Percentiles rank a stretch among this genome's conserved stretches.
Conservation (phyloP, 2,888 invertebrate species). For the Spisula solida region DNA sequence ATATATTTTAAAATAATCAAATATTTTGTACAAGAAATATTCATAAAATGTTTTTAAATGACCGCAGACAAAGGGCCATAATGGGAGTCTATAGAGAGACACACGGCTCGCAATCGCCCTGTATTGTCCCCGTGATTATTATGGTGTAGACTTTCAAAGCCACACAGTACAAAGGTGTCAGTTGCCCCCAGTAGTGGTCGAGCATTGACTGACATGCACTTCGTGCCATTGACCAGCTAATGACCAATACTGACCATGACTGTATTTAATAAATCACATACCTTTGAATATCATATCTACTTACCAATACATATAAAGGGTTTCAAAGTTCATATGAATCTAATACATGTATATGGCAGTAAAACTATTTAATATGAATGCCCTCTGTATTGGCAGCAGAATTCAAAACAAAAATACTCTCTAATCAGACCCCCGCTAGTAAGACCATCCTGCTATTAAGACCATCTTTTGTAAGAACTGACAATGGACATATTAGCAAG, state of each 20-base stretch:
- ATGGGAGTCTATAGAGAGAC: conserved; percentile 37
- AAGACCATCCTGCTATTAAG: too few relatives aligned
- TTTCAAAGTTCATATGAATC: conserved; percentile 6
- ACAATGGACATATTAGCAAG: too few relatives aligned
- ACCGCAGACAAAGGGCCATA: conserved; percentile 41
- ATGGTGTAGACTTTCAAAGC: conserved; percentile 55
- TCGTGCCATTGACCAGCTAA: conserved; percentile 38
- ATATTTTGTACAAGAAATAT: conserved; percentile 53
- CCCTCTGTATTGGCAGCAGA: not conserved
- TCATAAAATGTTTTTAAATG: conserved; percentile 55
- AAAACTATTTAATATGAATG: not conserved
- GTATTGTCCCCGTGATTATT: conserved; percentile 35
- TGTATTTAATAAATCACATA: conserved; percentile 21
- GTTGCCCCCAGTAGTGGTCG: conserved; percentile 18
- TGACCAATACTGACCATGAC: conserved; percentile 29
- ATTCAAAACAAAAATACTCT: not conserved
- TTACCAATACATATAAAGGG: not conserved
- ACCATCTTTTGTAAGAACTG: too few relatives aligned
- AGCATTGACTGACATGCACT: conserved; percentile 24
- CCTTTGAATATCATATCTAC: conserved; percentile 19
- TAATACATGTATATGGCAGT: not conserved
- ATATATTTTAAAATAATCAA: conserved; percentile 61
- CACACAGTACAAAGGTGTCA: conserved; percentile 58
- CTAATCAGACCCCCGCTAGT: not conserved
- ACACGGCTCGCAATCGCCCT: conserved; percentile 11